Percentiles rank a stretch among this genome's conserved stretches.
Conservation (phyloP, 2,888 invertebrate species). For the Dasypolia templi region DNA sequence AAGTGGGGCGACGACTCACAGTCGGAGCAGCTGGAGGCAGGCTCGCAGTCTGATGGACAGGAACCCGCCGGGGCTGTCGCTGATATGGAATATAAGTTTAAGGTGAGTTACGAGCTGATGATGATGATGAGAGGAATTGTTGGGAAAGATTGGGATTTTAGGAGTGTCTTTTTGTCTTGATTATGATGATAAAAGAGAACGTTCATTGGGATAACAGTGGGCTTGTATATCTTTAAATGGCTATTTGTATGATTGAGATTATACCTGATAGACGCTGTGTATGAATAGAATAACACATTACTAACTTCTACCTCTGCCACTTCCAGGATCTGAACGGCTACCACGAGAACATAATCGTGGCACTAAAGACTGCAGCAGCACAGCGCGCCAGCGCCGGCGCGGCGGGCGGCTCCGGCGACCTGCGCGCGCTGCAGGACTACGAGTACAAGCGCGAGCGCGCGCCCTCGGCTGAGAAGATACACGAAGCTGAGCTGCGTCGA, state of each 20-base stretch:
- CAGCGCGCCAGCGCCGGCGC: slow-evolving; percentile 90
- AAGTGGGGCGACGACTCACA: slow-evolving; percentile 94
- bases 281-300: background rate
- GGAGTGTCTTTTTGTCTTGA: too few species aligned
- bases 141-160: background rate
- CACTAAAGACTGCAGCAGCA: slow-evolving; percentile 95
- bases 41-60: slow-evolving; percentile 93
- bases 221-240: background rate
- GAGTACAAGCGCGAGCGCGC: slow-evolving; percentile 91
- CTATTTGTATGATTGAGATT: background rate
- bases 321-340: slow-evolving; percentile 97
- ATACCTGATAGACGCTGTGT: background rate
- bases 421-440: slow-evolving; percentile 88
- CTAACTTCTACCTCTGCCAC: background rate
- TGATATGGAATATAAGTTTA: slow-evolving; percentile 96
- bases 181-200: background rate
- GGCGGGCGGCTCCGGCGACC: slow-evolving; percentile 84
- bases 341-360: slow-evolving; percentile 97
- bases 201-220: background rate
- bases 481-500: slow-evolving; percentile 92
- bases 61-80: slow-evolving; percentile 92
- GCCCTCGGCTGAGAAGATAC: slow-evolving; percentile 93
- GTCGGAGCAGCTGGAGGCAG: slow-evolving; percentile 92
- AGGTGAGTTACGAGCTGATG: slow-evolving; percentile 85
- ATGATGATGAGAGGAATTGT: too few species aligned